Evolutionary conservation across 2,797 vertebrate species (phyloP).

Genomic region (Pelodytes ibericus): DNA sequence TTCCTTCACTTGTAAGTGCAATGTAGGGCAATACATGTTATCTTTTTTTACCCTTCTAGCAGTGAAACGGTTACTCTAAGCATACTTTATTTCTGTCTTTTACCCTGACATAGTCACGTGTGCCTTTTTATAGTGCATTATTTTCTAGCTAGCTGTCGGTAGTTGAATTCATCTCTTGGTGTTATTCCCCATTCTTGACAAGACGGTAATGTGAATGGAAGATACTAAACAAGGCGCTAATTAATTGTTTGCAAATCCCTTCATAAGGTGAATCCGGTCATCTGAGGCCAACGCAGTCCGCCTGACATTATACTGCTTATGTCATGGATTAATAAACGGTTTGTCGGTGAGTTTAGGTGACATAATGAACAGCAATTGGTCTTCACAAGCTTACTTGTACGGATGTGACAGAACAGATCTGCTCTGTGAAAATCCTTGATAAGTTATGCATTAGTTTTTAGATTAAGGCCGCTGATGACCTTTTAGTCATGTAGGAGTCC

Average conservation of each 20-base stretch:
- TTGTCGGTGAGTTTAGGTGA: background rate
- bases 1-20: too few relatives aligned
- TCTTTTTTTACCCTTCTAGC: too few relatives aligned
- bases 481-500: background rate
- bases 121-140: constrained; percentile 27
- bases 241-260: background rate
- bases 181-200: background rate
- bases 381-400: background rate
- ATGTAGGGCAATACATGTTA: too few relatives aligned
- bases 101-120: background rate
- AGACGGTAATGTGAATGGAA: constrained; percentile 1
- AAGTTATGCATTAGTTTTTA: constrained; percentile 11
- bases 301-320: background rate
- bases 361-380: constrained; percentile 16
- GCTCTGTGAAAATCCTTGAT: background rate
- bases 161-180: background rate
- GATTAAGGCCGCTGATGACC: constrained; percentile 22
- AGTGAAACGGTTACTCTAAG: too few relatives aligned
- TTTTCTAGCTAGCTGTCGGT: constrained; percentile 12
- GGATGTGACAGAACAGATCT: background rate
- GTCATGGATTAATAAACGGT: background rate
- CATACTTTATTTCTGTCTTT: background rate
- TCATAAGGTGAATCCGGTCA: constrained; percentile 11
- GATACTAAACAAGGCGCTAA: background rate
- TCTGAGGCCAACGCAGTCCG: background rate